These are phyloP conservation scores for Sciaenops ocellatus DNA, from an alignment of 2,797 vertebrate species.

Conservation along the genomic window DNA sequence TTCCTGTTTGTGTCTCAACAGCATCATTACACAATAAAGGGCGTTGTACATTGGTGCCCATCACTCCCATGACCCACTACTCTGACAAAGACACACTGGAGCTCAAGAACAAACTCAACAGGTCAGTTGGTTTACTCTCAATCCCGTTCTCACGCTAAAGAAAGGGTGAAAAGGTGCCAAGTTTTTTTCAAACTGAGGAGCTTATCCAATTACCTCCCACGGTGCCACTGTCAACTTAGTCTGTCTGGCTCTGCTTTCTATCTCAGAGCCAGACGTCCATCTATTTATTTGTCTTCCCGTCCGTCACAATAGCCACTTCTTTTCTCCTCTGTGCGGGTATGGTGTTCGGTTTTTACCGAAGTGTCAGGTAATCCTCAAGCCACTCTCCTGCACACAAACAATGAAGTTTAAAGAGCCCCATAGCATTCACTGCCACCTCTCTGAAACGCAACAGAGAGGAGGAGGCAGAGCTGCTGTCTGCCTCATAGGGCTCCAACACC, in stretches of 20 bases:
- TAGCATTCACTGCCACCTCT: constrained; percentile 46
- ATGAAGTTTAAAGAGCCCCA: constrained; percentile 78
- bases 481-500: constrained; percentile 87
- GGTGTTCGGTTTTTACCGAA: constrained; percentile 95
- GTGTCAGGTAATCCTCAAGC: constrained; percentile 94
- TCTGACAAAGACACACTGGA: constrained; percentile 96
- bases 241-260: too few relatives aligned
- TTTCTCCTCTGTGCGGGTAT: constrained; percentile 83
- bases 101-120: constrained; percentile 92
- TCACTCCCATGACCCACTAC: constrained; percentile 93
- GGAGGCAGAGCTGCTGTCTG: constrained; percentile 63
- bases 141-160: neutral
- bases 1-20: constrained; percentile 28
- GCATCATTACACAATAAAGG: constrained; percentile 70
- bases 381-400: constrained; percentile 16
- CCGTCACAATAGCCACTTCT: neutral
- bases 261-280: too few relatives aligned
- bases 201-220: too few relatives aligned
- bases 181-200: constrained; percentile 12
- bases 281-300: neutral
- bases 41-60: constrained; percentile 78
- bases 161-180: neutral
- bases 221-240: too few relatives aligned
- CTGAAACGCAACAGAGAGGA: constrained; percentile 42
- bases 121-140: constrained; percentile 80